Base-by-base conservation (phyloP, 2,113 vertebrate species). In the Haliaeetus leucogaster region DNA sequence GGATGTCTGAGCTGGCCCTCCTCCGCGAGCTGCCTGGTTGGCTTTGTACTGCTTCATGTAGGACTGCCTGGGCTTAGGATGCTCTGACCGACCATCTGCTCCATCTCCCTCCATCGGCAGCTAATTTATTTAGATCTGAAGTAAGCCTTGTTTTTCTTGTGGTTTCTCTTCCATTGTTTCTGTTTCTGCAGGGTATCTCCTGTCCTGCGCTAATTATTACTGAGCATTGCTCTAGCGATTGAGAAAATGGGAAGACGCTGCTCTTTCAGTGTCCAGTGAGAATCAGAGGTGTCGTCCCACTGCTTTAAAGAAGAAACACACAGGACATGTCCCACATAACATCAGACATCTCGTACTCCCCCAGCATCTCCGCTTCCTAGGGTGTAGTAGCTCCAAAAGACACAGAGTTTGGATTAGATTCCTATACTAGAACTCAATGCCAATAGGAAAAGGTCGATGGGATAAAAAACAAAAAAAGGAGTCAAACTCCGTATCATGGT, bases 101-200 rank as follows among this genome's bases (percentile, higher is more conserved):
- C 78, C 30, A 40, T 83, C 73, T 80, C 20, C 29, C 55, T 95
- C 72, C 65, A 53, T 42, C 4, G 14, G 66, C 42, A 78, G 82
- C 34, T 80, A 38, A 90, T 97, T 95, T 97, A 90, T 96, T 94
- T 43, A 56, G 85, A 73, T 61, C 61, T 74, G 66, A 86, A 89
- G 29, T 82, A 72, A 86, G 22, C 17, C n/a, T 68, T 91, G n/a
- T 65, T 95, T 86, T 90, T n/a, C 45, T 82, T 71, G 45, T 61
- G 81, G 32, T 63, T 95, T 82, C 17, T 78, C 23, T 86, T 93
- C 45, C 36, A 45, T 48, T 86, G 30, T 93, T 89, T 85, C 67
- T 66, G 32, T 40, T 59, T 73, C 50, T 67, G 47, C n/a, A 67
- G 52, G 13, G 29, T 50, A 86, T 53, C 36, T 82, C 8, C 34